Evolutionary conservation across 2,113 vertebrate genomes (phyloP), one percentile per base, ranked within the genome.

Genomic region (Poicephalus meyeri): DNA sequence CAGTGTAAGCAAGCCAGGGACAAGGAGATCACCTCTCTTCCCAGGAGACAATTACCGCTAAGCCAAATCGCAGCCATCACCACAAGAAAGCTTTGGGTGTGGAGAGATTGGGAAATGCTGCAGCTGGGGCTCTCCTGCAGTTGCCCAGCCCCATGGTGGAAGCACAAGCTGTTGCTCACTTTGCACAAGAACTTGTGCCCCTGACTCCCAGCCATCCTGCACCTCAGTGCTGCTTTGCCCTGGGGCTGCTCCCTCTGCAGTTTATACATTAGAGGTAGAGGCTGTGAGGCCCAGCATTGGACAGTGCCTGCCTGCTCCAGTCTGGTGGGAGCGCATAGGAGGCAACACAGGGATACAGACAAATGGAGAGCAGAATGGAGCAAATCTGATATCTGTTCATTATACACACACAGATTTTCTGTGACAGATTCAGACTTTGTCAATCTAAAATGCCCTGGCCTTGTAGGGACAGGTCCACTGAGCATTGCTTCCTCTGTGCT

Each of bases 281-380:
- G 42, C 13, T 0, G 0, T 16, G 28, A 7, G 28, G 3, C 6
- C 4, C 21, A 46, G 21, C 33, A 37, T 1, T 24, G 52, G 6
- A 20, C 56, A 28, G 6, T 10, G 11, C 6, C 1, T 10, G 11
- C 6, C 1, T 17, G 17, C 80, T 89, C 50, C 0, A 0, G 19
- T 42, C 47, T 28, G 8, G 13, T 29, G 65, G 13, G 11, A 76
- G 37, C 25, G 13, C 31, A 25, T 2, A 18, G 81, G 29, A 82
- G 6, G 24, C 52, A 31, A 39, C 29, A 5, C 13, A 25, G 66
- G 33, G 10, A 9, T 52, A 23, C 16, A 47, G 50, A n/a, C 16
- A 74, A 44, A 37, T 10, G 42, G 60, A 46, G 69, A 89, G 31
- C 46, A 42, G 61, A 79, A 60, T 2, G 16, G 26, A 44, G 46